A percentile compares a stretch with the other conserved stretches of the same genome.
Conservation (phyloP, 2,797 vertebrate species). For the Nyctibius grandis region DNA sequence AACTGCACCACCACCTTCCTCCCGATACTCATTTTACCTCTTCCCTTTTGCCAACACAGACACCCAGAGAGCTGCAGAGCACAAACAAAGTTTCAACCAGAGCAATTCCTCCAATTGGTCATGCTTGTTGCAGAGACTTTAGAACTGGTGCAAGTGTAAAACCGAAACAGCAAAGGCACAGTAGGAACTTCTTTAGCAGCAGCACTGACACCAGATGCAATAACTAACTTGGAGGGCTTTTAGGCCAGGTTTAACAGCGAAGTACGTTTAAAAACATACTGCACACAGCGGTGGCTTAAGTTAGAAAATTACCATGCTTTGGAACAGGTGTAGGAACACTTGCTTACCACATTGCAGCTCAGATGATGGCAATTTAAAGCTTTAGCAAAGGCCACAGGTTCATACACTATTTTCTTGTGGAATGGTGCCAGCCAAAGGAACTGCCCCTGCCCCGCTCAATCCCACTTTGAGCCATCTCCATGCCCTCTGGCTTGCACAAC, state of each 20-base stretch:
- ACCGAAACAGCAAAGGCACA: background rate
- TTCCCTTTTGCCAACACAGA: background rate
- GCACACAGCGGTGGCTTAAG: background rate
- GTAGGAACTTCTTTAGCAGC: background rate
- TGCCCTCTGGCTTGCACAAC: background rate
- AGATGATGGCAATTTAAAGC: background rate
- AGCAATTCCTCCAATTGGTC: background rate
- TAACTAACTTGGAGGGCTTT: background rate
- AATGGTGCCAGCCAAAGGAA: background rate
- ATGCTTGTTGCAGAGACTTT: fast-evolving
- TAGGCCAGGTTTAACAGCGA: background rate
- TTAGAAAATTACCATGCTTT: background rate
- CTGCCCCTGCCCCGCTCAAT: background rate
- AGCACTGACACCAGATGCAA: background rate
- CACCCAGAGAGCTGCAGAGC: background rate
- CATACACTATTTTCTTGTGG: background rate
- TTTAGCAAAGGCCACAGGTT: background rate
- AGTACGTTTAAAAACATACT: background rate
- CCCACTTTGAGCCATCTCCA: background rate
- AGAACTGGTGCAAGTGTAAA: background rate
- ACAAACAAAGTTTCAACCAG: background rate
- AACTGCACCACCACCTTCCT: background rate
- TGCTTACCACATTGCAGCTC: background rate
- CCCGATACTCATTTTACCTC: background rate
- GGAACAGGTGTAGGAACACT: background rate